Evolutionary conservation across 2,113 vertebrate genomes (phyloP).

Genomic region (Barbus barbus): DNA sequence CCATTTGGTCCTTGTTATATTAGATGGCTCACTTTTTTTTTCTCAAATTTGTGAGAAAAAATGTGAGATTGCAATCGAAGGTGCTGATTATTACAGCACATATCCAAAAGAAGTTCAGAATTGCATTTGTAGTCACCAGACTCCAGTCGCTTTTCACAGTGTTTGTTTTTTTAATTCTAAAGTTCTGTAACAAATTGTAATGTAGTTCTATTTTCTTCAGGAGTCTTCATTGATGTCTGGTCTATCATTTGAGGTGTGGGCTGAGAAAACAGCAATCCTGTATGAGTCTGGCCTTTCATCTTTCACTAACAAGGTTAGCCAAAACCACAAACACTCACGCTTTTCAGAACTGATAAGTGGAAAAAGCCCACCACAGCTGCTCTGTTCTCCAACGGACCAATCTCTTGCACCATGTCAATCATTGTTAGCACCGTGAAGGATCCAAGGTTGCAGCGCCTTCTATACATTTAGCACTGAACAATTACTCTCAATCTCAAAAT

Average conservation of each 20-base stretch:
- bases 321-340: constrained; percentile 1
- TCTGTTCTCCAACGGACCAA: background rate
- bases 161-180: background rate
- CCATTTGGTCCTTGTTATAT: background rate
- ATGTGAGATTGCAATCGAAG: background rate
- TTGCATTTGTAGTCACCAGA: background rate
- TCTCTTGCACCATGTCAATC: background rate
- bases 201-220: background rate
- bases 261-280: constrained; percentile 20
- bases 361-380: constrained; percentile 23
- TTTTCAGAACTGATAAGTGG: constrained; percentile 41
- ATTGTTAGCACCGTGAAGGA: constrained; percentile 31
- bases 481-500: constrained; percentile 4
- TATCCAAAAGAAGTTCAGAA: background rate
- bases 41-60: background rate
- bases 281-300: constrained; percentile 28
- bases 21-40: background rate
- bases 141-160: background rate
- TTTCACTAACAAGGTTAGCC: constrained; percentile 40
- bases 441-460: constrained; percentile 3
- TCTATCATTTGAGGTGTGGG: constrained; percentile 3
- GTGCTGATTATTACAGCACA: background rate
- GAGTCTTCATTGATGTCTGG: background rate
- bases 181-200: background rate
- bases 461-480: background rate